Evolutionary conservation across 2,888 invertebrate species (phyloP).

Genomic region (Cylindroiulus punctatus): DNA sequence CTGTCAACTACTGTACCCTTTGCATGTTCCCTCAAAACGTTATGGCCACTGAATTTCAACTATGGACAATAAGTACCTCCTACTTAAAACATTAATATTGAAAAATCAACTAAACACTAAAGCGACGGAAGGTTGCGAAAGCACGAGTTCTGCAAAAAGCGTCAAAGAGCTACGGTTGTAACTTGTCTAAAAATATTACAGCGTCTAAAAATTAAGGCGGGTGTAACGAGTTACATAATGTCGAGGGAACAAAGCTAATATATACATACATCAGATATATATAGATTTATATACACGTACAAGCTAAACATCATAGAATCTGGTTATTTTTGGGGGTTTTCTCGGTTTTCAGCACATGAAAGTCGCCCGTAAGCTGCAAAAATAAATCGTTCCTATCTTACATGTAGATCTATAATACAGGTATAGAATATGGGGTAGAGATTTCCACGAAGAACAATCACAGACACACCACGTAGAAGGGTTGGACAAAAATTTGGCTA

Average conservation of each 20-base stretch:
- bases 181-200: conserved; percentile 20
- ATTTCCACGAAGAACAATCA: conserved; percentile 26
- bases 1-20: background rate
- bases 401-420: background rate
- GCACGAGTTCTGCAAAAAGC: background rate
- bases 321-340: conserved; percentile 7
- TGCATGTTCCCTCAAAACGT: background rate
- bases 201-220: background rate
- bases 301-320: conserved; percentile 15
- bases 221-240: background rate
- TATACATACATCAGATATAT: conserved; percentile 5
- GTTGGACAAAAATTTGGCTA: background rate
- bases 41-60: background rate
- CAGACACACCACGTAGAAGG: conserved; percentile 20
- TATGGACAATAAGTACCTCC: background rate
- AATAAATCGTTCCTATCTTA: conserved; percentile 14
- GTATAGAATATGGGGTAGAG: conserved; percentile 13
- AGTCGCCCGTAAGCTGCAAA: conserved; percentile 26
- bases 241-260: background rate
- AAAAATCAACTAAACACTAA: conserved; percentile 9
- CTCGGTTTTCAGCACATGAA: background rate
- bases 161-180: background rate
- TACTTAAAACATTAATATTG: background rate
- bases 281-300: conserved; percentile 11
- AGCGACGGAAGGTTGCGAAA: background rate